Percentiles rank a stretch among this genome's conserved stretches.
phyloP scores from a whole-genome alignment of 2,888 invertebrate genomes.

The Caenorhabditis sp. region DNA sequence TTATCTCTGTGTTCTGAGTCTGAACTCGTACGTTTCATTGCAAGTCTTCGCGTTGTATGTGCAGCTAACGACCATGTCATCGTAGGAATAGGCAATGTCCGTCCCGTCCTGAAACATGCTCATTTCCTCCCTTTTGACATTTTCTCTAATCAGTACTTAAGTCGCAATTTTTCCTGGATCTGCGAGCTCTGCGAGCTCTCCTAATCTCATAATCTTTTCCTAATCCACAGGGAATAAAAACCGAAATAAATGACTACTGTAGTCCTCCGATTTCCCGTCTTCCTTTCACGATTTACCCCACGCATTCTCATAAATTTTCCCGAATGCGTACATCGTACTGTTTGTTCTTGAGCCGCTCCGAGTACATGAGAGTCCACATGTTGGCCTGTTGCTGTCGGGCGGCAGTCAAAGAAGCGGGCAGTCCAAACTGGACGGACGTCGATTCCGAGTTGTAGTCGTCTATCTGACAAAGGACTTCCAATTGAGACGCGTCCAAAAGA shows the following conservation, averaged over 20 bases:
- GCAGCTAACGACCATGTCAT: slow-evolving; percentile 75
- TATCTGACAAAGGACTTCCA: slow-evolving; percentile 53
- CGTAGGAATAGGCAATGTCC: slow-evolving; percentile 66
- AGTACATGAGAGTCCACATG: slow-evolving; percentile 66
- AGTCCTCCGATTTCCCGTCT: neutral
- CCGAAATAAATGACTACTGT: neutral
- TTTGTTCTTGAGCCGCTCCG: slow-evolving; percentile 52
- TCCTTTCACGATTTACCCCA: neutral
- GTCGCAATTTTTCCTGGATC: too few relatives aligned
- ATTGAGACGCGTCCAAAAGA: neutral
- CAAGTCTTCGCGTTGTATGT: slow-evolving; percentile 75
- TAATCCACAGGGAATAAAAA: neutral
- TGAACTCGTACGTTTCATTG: slow-evolving; percentile 61
- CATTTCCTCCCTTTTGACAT: too few relatives aligned
- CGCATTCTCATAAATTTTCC: neutral
- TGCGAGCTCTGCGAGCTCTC: too few relatives aligned
- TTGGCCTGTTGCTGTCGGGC: slow-evolving; percentile 59
- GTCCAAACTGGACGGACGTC: slow-evolving; percentile 62
- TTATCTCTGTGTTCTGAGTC: neutral
- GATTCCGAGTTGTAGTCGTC: slow-evolving; percentile 58
- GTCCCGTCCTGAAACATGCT: slow-evolving; percentile 19
- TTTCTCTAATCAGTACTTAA: too few relatives aligned
- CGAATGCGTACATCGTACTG: slow-evolving; percentile 35
- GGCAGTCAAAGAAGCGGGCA: slow-evolving; percentile 57
- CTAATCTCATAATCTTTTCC: neutral